phyloP scores from a whole-genome alignment of 2,888 invertebrate genomes.

The Phragmatobia fuliginosa region DNA sequence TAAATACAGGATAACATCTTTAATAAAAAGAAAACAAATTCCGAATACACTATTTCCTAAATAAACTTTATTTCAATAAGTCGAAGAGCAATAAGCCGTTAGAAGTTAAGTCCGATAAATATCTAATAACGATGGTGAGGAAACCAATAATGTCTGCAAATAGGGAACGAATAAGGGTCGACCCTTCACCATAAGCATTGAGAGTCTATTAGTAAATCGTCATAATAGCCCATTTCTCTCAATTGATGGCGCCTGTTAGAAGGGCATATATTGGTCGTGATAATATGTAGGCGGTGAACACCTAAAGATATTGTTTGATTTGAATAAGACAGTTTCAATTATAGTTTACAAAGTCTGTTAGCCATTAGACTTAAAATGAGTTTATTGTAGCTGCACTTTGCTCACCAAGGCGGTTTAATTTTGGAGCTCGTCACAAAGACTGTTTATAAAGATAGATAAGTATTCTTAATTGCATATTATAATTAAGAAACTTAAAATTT shows the following conservation, averaged over 20 bases:
- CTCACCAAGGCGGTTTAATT: no score
- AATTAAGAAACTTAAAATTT: no score
- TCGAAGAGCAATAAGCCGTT: constrained; percentile 9
- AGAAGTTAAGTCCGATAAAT: constrained; percentile 15
- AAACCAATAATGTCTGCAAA: constrained; percentile 20
- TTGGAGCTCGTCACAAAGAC: no score
- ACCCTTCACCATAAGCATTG: constrained; percentile 14
- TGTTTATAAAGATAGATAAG: no score
- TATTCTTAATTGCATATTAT: no score
- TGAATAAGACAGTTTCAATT: background rate
- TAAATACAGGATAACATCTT: no score
- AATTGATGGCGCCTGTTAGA: constrained; percentile 13
- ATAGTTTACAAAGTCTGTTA: background rate
- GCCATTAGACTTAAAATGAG: no score
- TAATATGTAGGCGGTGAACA: constrained; percentile 11
- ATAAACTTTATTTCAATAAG: constrained; percentile 6
- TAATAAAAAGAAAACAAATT: constrained; percentile 2
- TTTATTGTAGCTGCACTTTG: no score
- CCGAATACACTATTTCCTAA: background rate
- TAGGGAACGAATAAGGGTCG: constrained; percentile 13
- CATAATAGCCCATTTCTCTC: constrained; percentile 18
- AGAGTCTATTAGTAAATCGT: constrained; percentile 18
- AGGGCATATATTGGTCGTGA: constrained; percentile 8
- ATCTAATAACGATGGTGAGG: constrained; percentile 18
- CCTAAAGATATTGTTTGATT: constrained; percentile 8